phyloP scores from a whole-genome alignment of 2,888 invertebrate genomes.

The Eilema griseolum region DNA sequence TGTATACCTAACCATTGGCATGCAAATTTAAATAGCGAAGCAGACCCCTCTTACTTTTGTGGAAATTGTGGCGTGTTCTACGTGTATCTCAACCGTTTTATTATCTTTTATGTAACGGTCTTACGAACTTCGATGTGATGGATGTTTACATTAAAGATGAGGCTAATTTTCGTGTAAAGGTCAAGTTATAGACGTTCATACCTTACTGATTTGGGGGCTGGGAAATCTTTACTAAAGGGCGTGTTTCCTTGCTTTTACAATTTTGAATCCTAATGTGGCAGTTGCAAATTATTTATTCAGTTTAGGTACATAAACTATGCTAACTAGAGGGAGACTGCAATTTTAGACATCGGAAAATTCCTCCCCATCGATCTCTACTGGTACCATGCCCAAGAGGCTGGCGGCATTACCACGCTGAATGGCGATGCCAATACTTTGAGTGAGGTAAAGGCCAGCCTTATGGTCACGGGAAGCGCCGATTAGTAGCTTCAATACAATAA shows the following conservation, averaged over 20 bases:
- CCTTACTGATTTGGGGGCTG: not conserved
- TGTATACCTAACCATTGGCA: constrained; percentile 27
- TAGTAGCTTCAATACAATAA: too few relatives aligned
- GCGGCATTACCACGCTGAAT: too few relatives aligned
- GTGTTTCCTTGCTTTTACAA: not conserved
- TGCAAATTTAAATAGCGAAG: constrained; percentile 35
- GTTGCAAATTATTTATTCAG: too few relatives aligned
- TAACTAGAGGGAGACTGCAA: too few relatives aligned
- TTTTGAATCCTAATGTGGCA: not conserved
- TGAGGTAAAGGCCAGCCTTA: too few relatives aligned
- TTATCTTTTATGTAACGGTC: not conserved
- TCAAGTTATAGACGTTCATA: not conserved
- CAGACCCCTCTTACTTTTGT: constrained; percentile 23
- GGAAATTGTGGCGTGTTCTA: constrained; percentile 18
- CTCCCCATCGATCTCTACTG: too few relatives aligned
- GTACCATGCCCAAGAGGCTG: too few relatives aligned
- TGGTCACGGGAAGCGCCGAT: too few relatives aligned
- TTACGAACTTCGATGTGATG: not conserved
- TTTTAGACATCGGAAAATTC: too few relatives aligned
- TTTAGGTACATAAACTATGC: too few relatives aligned
- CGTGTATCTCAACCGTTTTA: not conserved
- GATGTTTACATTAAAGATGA: constrained; percentile 2
- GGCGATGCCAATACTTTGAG: too few relatives aligned
- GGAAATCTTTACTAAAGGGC: not conserved
- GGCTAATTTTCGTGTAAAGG: not conserved